phyloP scores from a whole-genome alignment of 2,113 vertebrate species.

The Crypturellus undulatus region DNA sequence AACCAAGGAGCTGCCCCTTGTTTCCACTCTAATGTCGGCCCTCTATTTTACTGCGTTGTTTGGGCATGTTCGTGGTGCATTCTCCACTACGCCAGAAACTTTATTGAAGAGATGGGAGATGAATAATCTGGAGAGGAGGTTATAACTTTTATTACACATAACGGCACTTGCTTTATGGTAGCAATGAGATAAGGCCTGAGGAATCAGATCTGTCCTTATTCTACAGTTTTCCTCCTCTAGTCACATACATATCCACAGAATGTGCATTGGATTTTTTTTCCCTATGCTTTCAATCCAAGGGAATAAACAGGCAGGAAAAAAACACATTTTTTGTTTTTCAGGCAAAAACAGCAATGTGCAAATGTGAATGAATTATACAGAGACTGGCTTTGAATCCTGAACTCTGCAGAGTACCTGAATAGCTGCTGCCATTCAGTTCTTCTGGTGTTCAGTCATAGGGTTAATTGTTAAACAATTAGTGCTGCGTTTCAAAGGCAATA shows the following conservation, averaged over 20 bases:
- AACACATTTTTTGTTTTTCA: background rate
- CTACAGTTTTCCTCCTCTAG: background rate
- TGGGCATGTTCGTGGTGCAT: background rate
- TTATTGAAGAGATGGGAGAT: background rate
- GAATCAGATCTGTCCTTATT: background rate
- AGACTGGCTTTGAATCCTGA: constrained; percentile 11
- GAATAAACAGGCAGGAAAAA: background rate
- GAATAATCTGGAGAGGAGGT: background rate
- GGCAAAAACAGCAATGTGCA: constrained; percentile 26
- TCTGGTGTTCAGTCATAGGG: constrained; percentile 64
- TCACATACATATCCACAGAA: background rate
- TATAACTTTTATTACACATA: background rate
- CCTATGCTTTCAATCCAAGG: background rate
- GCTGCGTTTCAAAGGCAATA: constrained; percentile 58
- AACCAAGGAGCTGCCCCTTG: background rate
- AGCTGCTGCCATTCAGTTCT: constrained; percentile 58
- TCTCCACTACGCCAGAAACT: background rate
- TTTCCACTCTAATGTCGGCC: background rate
- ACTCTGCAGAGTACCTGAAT: constrained; percentile 12
- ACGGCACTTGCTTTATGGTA: background rate
- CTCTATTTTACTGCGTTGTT: background rate
- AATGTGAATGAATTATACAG: background rate
- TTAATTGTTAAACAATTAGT: constrained; percentile 75
- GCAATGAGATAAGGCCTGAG: background rate
- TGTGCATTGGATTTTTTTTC: background rate